Evolutionary conservation across 2,888 invertebrate genomes (phyloP), one percentile per base, ranked within the genome.

Genomic region (Heliconius ismenius): DNA sequence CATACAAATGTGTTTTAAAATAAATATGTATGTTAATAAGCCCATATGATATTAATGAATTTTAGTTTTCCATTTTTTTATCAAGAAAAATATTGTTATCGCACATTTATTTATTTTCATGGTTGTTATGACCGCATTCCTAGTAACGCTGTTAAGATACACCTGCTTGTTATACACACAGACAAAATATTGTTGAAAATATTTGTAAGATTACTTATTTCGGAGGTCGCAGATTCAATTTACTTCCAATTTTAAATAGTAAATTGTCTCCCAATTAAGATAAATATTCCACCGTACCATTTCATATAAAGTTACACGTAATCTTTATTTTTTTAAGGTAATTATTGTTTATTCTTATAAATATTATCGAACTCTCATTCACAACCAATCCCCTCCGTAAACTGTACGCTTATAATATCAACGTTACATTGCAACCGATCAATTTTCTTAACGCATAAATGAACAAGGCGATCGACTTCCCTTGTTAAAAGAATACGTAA

Each of bases 81-180:
- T 70, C 70, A 70, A 6, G 28, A 54, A 54, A 21, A 21, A 11
- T 28, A 54, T 58, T 70, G 3, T 58, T 70, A 70, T 70, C 70
- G 70, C 70, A 9, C 4, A 58, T 70, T 58, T 70, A 58, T 58
- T 70, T 58, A 32, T 70, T 58, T 70, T 58, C 70, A 58, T 58
- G 70, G 54, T n/a, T 58, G 58, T 58, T 70, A 36, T 70, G 70
- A 24, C 70, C 70, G 70, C 70, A 70, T 70, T 70, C 70, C 4
- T 70, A 32, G 58, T 58, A 18, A 32, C 32, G 13, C 58, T n/a
- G 58, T n/a, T 32, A 15, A 32, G n/a, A 58, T 13, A 28, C 21
- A 69, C n/a, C 62, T 39, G 15, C 39, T 4, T 69, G 11, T 4
- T 69, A 15, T 69, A 54, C 21, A 54, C 2, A 54, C 21, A 32